Percentiles rank a stretch among this genome's conserved stretches.
Conservation (phyloP, 2,113 vertebrate species). For the Sarotherodon lohbergeri region DNA sequence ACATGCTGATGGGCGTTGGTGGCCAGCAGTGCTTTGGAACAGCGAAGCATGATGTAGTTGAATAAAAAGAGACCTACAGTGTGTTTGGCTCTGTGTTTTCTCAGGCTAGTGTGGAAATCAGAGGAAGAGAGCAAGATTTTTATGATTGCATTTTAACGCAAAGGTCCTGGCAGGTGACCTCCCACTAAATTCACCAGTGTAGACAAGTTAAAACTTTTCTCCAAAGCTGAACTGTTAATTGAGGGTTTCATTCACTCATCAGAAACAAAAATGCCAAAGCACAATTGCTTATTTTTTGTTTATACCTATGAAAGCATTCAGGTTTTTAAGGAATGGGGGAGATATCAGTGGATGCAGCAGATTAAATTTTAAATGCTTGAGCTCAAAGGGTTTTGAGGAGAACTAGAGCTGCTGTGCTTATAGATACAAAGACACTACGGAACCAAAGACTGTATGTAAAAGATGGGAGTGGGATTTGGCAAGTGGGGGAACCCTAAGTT, state of each 20-base stretch:
- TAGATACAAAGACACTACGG: background rate
- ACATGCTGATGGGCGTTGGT: background rate
- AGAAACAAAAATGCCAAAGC: background rate
- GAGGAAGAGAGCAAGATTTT: background rate
- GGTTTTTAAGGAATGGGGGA: background rate
- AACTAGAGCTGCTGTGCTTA: background rate
- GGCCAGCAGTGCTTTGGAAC: conserved; percentile 18
- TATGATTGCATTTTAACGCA: background rate
- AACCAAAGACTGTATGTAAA: background rate
- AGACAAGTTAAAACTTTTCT: background rate
- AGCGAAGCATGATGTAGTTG: background rate
- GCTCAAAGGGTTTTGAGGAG: background rate
- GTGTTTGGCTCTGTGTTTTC: background rate
- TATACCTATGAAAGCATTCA: background rate
- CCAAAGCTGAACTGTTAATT: background rate
- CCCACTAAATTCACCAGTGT: background rate
- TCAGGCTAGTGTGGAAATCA: background rate
- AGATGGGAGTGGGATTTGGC: background rate
- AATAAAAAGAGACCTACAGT: background rate
- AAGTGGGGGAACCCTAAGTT: background rate
- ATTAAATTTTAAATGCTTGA: background rate
- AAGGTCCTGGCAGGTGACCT: background rate
- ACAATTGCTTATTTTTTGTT: background rate
- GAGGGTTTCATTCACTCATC: background rate
- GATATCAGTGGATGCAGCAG: background rate